A percentile compares a stretch with the other conserved stretches of the same genome.
Conservation (phyloP, 1,140 invertebrate genomes). For the Diplogasteroides magnus region DNA sequence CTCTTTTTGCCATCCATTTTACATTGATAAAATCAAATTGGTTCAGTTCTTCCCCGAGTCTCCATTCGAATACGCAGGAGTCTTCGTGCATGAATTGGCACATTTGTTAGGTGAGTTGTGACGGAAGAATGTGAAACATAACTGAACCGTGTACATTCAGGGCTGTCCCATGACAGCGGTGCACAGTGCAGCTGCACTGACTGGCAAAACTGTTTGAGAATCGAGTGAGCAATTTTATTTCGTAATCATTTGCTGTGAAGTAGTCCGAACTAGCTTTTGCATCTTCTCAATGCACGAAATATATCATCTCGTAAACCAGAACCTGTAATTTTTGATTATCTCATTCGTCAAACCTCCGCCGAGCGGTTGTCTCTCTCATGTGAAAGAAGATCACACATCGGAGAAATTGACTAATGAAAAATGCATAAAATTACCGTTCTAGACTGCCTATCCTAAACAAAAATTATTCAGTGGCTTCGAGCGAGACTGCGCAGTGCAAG, state of each 20-base stretch:
- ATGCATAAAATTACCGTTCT: not conserved
- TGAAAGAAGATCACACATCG: too few species aligned
- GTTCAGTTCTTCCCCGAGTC: conserved; percentile 31
- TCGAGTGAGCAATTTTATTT: conserved; percentile 6
- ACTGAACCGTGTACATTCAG: too few species aligned
- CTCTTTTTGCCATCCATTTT: too few species aligned
- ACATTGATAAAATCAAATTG: not conserved
- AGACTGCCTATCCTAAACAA: not conserved
- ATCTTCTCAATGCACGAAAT: too few species aligned
- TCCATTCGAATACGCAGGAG: conserved; percentile 22
- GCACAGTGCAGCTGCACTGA: conserved; percentile 10
- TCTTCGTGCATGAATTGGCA: conserved; percentile 27
- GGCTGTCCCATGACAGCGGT: not conserved
- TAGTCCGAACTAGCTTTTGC: too few species aligned
- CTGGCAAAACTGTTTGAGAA: conserved; percentile 9
- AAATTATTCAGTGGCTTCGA: conserved; percentile 27
- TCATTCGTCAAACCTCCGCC: too few species aligned
- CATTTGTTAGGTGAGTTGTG: conserved; percentile 20
- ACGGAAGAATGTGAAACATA: conserved; percentile 10
- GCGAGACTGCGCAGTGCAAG: conserved; percentile 26
- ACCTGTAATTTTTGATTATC: too few species aligned
- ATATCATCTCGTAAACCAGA: too few species aligned
- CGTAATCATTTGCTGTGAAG: too few species aligned
- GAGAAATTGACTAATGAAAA: too few species aligned
- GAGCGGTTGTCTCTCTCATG: too few species aligned